These are phyloP conservation scores for Trichomalopsis sarcophagae DNA, from an alignment of 1,140 invertebrate species.

Conservation along the genomic window DNA sequence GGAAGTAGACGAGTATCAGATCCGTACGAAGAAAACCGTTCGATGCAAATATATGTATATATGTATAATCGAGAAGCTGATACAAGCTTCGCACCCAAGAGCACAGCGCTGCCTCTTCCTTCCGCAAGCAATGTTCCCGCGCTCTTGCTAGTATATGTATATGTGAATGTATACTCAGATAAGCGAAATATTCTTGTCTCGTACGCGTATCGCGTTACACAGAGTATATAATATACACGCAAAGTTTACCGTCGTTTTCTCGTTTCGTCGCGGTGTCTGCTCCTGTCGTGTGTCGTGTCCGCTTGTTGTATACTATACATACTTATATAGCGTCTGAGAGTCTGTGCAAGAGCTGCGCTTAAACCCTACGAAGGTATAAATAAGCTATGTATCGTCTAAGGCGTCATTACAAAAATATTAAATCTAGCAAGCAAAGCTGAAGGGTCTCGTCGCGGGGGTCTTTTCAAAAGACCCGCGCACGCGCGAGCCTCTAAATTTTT, in stretches of 20 bases:
- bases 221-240: background rate
- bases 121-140: background rate
- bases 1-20: background rate
- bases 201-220: background rate
- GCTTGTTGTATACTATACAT: background rate
- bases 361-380: constrained; percentile 64
- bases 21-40: background rate
- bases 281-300: background rate
- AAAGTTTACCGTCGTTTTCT: background rate
- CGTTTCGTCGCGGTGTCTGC: background rate
- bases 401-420: constrained; percentile 76
- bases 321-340: background rate
- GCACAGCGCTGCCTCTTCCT: background rate
- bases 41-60: constrained; percentile 9
- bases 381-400: constrained; percentile 62
- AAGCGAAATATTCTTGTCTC: constrained; percentile 30
- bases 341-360: constrained; percentile 36
- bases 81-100: background rate
- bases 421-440: constrained; percentile 74
- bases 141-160: background rate
- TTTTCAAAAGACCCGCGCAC: constrained; percentile 44
- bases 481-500: constrained; percentile 46
- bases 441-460: constrained; percentile 49
- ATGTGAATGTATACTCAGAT: background rate
- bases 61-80: background rate